Base-by-base conservation (phyloP, 2,888 invertebrate genomes). In the Latrodectus elegans region DNA sequence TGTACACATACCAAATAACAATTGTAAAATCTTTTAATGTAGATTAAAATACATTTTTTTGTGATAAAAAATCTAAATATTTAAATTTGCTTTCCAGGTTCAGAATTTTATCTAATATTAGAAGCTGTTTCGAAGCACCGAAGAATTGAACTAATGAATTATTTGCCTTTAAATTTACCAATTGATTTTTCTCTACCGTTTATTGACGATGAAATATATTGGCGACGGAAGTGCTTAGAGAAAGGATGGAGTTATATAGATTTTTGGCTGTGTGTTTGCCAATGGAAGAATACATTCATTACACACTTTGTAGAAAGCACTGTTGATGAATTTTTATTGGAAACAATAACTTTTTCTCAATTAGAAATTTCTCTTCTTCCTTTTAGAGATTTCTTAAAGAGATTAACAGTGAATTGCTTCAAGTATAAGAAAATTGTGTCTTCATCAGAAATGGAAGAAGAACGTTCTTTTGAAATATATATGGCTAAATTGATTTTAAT, bases 261-360 rank as follows among this genome's bases (percentile, higher is more conserved):
- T 68, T 87, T 68, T 68, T 83, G 82, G 81, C 52, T 86, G 14
- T 73, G 49, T 55, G 15, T 38, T 26, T 78, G 77, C 52, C 51
- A 26, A 55, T 87, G 87, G 87, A 82, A 81, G 55, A 70, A 78
- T n/a, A 53, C 74, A 6, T 87, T 82, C n/a, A 14, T 78, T 26
- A 49, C 55, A 14, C 68, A 17, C 26, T 77, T 26, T 51, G 73
- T 73, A 4, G 68, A 82, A 70, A 52, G 70, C 22, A 15, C 68
- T 6, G n/a, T 83, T 10, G 73, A 87, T 38, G 52, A 70, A 26
- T 87, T 74, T 22, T 68, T 82, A 8, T 15, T 38, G 11, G 67
- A 17, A 12, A 82, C 78, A 9, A 60, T 17, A 6, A 53, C 52
- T 17, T 82, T 78, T 70, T 11, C 15, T 38, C 60, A 87, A 64